Evolutionary conservation across 2,797 vertebrate species (phyloP), one percentile per base, ranked within the genome.

Genomic region (Mallotus villosus): DNA sequence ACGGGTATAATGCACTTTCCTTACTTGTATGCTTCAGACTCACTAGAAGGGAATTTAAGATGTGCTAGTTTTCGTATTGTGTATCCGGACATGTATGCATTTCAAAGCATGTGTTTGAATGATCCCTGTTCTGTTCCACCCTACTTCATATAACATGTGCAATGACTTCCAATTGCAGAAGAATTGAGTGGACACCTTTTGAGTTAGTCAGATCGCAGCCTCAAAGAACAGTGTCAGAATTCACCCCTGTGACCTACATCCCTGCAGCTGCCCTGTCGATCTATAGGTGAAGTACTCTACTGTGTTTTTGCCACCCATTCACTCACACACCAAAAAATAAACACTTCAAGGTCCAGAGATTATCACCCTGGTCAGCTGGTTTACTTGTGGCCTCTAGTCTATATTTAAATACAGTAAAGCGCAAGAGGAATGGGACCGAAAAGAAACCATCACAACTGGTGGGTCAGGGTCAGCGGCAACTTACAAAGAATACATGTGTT

Each of bases 281-380:
- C 83, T 76, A 73, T 83, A 87, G 83, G 80, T 81, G 69, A 86
- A 83, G 82, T 80, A 72, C 82, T 82, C 79, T 67, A 61, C 80
- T 81, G 81, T 81, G 83, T 89, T 93, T 90, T 90, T 93, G 93
- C 93, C 92, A 94, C 93, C 92, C 93, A 90, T 92, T 91, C 89
- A 91, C 88, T 89, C 89, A 87, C 82, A 81, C 84, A 81, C 87
- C 64, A 74, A 75, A 57, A 72, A 34, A 68, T 49, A 83, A 74
- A 79, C 82, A 83, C 88, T 91, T 92, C 88, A 91, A 93, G 89
- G 90, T 90, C 89, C 90, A 72, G 86, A 92, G 91, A 91, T 91
- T 93, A 94, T 87, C 86, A 86, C 82, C 77, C 73, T 64, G 77
- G 87, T 86, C 88, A 91, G 88, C 86, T 92, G 92, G 89, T 85